These are phyloP conservation scores for Spodoptera litura DNA, from an alignment of 1,140 invertebrate species.

Conservation along the genomic window DNA sequence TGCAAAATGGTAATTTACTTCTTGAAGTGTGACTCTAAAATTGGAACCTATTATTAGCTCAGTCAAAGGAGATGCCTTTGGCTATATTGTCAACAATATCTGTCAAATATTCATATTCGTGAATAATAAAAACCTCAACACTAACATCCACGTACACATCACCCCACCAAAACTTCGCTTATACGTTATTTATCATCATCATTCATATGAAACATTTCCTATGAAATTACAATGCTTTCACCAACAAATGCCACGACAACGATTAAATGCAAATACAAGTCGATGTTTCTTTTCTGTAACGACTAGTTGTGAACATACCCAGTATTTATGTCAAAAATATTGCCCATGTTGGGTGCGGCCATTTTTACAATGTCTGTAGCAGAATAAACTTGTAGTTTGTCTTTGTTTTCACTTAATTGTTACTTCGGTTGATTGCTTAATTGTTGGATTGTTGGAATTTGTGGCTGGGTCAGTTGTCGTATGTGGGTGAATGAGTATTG, in stretches of 20 bases:
- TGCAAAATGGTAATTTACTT: no score
- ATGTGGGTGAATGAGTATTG: neutral
- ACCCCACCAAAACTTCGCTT: neutral
- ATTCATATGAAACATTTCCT: conserved; percentile 25
- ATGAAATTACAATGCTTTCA: conserved; percentile 41
- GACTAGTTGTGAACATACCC: conserved; percentile 19
- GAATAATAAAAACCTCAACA: neutral
- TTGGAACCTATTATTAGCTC: no score
- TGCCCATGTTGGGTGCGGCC: conserved; percentile 2
- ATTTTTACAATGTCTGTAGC: conserved; percentile 22
- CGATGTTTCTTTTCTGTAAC: conserved; percentile 24
- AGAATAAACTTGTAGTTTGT: conserved; percentile 25
- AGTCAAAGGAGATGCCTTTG: no score
- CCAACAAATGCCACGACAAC: conserved; percentile 35
- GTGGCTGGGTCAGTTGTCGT: neutral
- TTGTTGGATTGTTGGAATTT: conserved; percentile 17
- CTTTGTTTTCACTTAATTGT: conserved; percentile 47
- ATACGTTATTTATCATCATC: conserved; percentile 20
- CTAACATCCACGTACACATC: neutral
- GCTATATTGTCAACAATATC: no score
- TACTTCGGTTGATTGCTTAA: conserved; percentile 35
- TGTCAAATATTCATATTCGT: no score
- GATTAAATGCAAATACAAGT: conserved; percentile 37
- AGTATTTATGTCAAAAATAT: conserved; percentile 38
- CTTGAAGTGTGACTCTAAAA: no score